Percentiles rank a stretch among this genome's conserved stretches.
Evolutionary conservation across 2,888 invertebrate genomes (phyloP).

Genomic region (Aspidiotus rigidus): DNA sequence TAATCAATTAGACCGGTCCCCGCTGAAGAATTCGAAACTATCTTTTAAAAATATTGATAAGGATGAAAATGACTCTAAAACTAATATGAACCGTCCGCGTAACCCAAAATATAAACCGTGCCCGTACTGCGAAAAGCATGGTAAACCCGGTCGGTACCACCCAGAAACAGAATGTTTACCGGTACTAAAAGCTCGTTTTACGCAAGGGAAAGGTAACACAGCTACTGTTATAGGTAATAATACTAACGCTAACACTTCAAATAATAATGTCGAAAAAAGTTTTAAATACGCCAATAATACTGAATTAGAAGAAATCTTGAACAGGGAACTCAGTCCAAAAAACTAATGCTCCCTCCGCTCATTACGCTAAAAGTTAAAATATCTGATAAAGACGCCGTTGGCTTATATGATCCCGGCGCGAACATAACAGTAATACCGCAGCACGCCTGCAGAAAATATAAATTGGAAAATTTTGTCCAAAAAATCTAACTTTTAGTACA

Average conservation of each 20-base stretch:
- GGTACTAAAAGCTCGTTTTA: too few relatives aligned
- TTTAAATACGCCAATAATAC: background rate
- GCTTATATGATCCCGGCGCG: slow-evolving; percentile 2
- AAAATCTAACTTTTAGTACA: slow-evolving; percentile 2
- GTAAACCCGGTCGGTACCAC: background rate
- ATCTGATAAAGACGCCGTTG: background rate
- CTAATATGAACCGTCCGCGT: too few relatives aligned
- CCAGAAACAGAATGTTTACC: background rate
- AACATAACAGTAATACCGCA: background rate
- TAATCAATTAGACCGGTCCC: slow-evolving; percentile 6
- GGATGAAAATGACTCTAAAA: too few relatives aligned
- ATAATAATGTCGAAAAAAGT: background rate
- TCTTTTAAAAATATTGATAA: too few relatives aligned
- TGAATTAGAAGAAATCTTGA: background rate
- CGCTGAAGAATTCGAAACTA: too few relatives aligned
- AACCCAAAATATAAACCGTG: too few relatives aligned
- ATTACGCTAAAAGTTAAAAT: background rate
- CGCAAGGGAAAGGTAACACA: too few relatives aligned
- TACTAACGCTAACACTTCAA: background rate
- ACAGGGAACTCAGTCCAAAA: background rate
- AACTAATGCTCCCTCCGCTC: slow-evolving; percentile 7
- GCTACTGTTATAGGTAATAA: too few relatives aligned
- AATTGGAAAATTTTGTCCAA: background rate
- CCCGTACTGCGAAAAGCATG: background rate
- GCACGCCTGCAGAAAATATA: background rate